phyloP scores from a whole-genome alignment of 2,113 vertebrate genomes.

The Cebus imitator region DNA sequence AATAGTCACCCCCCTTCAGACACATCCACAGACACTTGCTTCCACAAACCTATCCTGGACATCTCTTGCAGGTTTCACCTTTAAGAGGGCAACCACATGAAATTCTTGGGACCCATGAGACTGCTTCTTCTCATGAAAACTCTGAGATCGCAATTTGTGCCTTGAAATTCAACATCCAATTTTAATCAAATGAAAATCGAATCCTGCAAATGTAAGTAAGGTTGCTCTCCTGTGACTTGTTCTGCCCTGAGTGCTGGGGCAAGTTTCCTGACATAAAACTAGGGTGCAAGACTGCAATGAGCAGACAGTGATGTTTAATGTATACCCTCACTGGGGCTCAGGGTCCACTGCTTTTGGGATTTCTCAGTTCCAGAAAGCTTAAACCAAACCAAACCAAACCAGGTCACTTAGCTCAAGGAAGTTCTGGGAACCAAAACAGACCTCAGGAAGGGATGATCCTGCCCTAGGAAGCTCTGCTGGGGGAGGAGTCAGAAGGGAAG shows the following conservation, averaged over 20 bases:
- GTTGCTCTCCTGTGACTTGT: constrained; percentile 67
- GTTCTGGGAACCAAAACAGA: constrained; percentile 81
- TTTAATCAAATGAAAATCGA: constrained; percentile 76
- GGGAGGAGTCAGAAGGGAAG: constrained; percentile 1
- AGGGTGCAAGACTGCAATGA: constrained; percentile 59
- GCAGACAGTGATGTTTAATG: constrained; percentile 75
- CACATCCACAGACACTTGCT: not conserved
- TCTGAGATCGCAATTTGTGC: constrained; percentile 62
- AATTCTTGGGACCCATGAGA: constrained; percentile 59
- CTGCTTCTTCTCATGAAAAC: constrained; percentile 54
- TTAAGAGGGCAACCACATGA: constrained; percentile 62
- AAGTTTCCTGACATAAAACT: constrained; percentile 73
- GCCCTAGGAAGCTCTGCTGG: constrained; percentile 11
- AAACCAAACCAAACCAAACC: constrained; percentile 55
- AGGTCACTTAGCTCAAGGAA: constrained; percentile 80
- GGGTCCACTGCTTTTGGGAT: constrained; percentile 70
- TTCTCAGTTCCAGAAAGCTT: constrained; percentile 71
- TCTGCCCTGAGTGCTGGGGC: constrained; percentile 64
- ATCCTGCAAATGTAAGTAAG: constrained; percentile 72
- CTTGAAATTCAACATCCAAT: constrained; percentile 72
- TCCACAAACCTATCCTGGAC: not conserved
- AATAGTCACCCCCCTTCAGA: constrained; percentile 54
- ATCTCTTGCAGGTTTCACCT: constrained; percentile 38
- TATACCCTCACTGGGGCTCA: constrained; percentile 69
- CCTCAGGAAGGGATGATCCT: constrained; percentile 53